Base-by-base conservation (phyloP, 2,888 invertebrate species). In the Acleris holmiana region DNA sequence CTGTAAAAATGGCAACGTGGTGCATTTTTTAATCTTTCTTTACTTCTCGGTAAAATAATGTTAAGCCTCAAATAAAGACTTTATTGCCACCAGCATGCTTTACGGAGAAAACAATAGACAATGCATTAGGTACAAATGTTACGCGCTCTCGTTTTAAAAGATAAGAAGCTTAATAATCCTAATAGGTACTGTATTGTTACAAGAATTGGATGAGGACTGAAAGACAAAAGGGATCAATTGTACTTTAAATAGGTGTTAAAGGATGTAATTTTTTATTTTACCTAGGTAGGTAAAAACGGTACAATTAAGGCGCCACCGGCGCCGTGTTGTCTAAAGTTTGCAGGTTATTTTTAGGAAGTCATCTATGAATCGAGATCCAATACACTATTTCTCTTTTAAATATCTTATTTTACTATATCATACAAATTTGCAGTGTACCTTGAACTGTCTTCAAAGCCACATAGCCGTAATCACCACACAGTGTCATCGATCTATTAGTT, bases 1-100 rank as follows among this genome's bases (percentile, higher is more conserved):
- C 40, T 1, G 25, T 48, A 57, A n/a, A 50, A 58, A 54, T 48
- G 47, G 41, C 64, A 48, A 58, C 58, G 40, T 53, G 7, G 29
- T 21, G 19, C 41, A 29, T 17, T 59, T 54, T 61, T 54, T 23
- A n/a, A 17, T 21, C 21, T 46, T 53, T 53, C 19, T 51, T 63
- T 23, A 15, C 13, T 25, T 55, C 29, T 18, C 5, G 41, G 29
- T 44, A 49, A 55, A 59, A 19, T 40, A 25, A 40, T 44, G 48
- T 54, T 19, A 25, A 53, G 47, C 19, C 29, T 47, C n/a, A 19
- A 15, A 40, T 18, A 50, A 51, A 58, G 13, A 59, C 48, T 35
- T 18, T 13, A 21, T 6, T 25, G 15, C 17, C 10, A 41, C 17
- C 10, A 23, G 17, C 21, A 29, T 25, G 25, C 35, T 55, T 25